phyloP scores from a whole-genome alignment of 2,888 invertebrate genomes.

The Drosophila picticornis region DNA sequence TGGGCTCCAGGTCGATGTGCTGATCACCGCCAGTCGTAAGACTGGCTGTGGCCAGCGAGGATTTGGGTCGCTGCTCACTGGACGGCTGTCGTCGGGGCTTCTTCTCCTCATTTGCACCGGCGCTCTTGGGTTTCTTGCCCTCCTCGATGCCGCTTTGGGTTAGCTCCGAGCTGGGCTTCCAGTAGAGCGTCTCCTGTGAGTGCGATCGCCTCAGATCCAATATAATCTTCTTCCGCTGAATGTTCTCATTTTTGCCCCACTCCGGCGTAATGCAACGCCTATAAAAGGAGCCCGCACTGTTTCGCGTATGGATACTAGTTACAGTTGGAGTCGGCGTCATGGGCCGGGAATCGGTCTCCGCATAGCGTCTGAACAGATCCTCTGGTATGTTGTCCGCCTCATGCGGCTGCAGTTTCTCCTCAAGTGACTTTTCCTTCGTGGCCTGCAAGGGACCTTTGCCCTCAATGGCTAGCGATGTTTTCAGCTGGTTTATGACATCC shows the following conservation, averaged over 20 bases:
- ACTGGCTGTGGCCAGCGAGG: conserved; percentile 69
- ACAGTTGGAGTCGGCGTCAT: conserved; percentile 92
- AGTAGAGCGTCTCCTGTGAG: conserved; percentile 86
- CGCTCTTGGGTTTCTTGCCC: conserved; percentile 79
- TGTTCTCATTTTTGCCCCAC: conserved; percentile 86
- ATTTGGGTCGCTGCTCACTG: conserved; percentile 78
- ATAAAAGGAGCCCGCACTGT: conserved; percentile 87
- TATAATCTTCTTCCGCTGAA: conserved; percentile 88
- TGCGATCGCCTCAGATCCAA: conserved; percentile 87
- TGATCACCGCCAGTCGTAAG: conserved; percentile 45
- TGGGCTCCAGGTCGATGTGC: conserved; percentile 56
- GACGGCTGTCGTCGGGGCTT: conserved; percentile 73
- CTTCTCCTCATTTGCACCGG: conserved; percentile 77
- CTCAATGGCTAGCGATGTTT: conserved; percentile 88
- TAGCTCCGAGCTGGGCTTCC: conserved; percentile 86
- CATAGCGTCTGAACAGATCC: conserved; percentile 91
- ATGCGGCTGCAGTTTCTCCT: conserved; percentile 47
- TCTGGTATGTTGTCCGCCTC: conserved; percentile 89
- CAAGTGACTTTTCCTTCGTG: conserved; percentile 40
- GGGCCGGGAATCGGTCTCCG: conserved; percentile 94
- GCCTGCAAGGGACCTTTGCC: conserved; percentile 62
- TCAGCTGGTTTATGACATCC: conserved; percentile 90
- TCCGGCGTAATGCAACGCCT: conserved; percentile 90
- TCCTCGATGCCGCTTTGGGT: conserved; percentile 80
- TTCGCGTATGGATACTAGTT: conserved; percentile 90